These are phyloP conservation scores for Orthosia gracilis DNA, from an alignment of 2,888 invertebrate genomes.

Conservation along the genomic window DNA sequence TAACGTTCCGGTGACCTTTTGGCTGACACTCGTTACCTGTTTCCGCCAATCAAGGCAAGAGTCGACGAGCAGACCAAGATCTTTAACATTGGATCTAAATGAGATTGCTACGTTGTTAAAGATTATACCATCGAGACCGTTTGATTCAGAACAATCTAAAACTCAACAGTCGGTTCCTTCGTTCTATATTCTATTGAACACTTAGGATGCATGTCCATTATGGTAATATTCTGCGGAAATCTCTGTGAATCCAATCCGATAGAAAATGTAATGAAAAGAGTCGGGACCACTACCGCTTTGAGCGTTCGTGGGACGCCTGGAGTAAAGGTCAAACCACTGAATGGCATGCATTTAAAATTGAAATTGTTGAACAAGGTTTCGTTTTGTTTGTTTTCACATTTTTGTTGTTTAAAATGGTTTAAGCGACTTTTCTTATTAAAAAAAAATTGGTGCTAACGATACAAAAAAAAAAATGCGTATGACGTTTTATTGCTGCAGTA, in stretches of 20 bases:
- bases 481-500: not conserved
- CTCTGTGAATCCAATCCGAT: conserved; percentile 48
- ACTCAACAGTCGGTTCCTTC: not conserved
- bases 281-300: conserved; percentile 24
- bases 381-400: conserved; percentile 13
- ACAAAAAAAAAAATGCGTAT: not conserved
- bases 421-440: not conserved
- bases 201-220: conserved; percentile 31
- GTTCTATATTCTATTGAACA: conserved; percentile 44
- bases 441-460: not conserved
- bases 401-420: not conserved
- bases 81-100: too few relatives aligned
- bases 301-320: conserved; percentile 22
- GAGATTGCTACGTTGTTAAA: too few relatives aligned
- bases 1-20: too few relatives aligned
- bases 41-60: too few relatives aligned
- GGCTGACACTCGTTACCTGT: too few relatives aligned
- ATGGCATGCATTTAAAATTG: conserved; percentile 46
- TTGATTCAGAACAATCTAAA: conserved; percentile 4
- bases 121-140: too few relatives aligned
- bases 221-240: conserved; percentile 48
- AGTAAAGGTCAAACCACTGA: conserved; percentile 40
- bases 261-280: conserved; percentile 45
- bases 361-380: conserved; percentile 24
- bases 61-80: too few relatives aligned